phyloP scores from a whole-genome alignment of 1,140 invertebrate genomes.

The Zaprionus africanus region DNA sequence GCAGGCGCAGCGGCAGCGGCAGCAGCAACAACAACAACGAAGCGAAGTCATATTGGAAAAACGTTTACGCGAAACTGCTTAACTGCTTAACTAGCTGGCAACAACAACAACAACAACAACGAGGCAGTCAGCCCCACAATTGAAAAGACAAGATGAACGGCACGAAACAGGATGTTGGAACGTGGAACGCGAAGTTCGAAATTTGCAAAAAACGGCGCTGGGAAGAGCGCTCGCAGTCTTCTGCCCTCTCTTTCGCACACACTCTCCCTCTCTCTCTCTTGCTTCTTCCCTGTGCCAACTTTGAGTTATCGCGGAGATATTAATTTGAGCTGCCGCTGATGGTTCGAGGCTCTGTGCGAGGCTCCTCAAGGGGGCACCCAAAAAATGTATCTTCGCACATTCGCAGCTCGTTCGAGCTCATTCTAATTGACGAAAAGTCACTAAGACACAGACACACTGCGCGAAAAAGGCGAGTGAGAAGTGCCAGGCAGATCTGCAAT shows the following conservation, averaged over 20 bases:
- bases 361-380: slow-evolving; percentile 34
- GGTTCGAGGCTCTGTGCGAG: slow-evolving; percentile 42
- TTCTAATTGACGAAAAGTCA: slow-evolving; percentile 81
- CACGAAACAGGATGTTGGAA: slow-evolving; percentile 81
- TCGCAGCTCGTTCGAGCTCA: slow-evolving; percentile 72
- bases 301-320: slow-evolving; percentile 80
- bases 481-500: slow-evolving; percentile 50
- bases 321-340: slow-evolving; percentile 82
- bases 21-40: slow-evolving; percentile 17
- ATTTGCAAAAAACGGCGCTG: slow-evolving; percentile 65
- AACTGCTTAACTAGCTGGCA: slow-evolving; percentile 81
- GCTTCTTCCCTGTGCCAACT: slow-evolving; percentile 34
- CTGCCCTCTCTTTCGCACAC: neutral
- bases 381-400: slow-evolving; percentile 76
- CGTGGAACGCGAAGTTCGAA: slow-evolving; percentile 74
- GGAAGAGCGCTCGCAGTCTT: slow-evolving; percentile 29
- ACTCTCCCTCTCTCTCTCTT: neutral
- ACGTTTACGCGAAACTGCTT: slow-evolving; percentile 80
- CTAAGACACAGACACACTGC: slow-evolving; percentile 58
- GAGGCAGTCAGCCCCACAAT: slow-evolving; percentile 63
- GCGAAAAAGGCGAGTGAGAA: neutral
- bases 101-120: slow-evolving; percentile 45
- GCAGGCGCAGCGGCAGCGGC: slow-evolving; percentile 54
- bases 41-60: slow-evolving; percentile 74
- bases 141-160: slow-evolving; percentile 81